phyloP scores from a whole-genome alignment of 2,113 vertebrate genomes.

The Callorhinus ursinus region DNA sequence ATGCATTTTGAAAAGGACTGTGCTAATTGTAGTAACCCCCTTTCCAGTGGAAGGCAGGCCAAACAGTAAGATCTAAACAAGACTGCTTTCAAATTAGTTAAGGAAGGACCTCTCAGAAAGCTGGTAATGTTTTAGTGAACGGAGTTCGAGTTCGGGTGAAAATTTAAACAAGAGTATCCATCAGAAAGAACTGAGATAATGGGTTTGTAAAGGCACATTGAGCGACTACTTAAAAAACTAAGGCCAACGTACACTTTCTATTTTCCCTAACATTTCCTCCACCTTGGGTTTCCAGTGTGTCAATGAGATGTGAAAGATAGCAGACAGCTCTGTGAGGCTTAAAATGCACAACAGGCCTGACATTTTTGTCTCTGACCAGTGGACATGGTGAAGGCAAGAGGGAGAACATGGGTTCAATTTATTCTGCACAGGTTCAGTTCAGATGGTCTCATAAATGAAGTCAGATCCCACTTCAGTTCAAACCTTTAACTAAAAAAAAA shows the following conservation, averaged over 20 bases:
- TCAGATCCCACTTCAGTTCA: slow-evolving; percentile 48
- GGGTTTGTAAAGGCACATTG: neutral
- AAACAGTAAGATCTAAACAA: neutral
- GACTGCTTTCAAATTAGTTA: neutral
- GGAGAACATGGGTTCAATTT: neutral
- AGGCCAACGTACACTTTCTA: neutral
- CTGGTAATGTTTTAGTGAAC: neutral
- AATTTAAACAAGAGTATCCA: neutral
- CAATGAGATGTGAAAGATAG: neutral
- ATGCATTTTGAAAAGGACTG: neutral
- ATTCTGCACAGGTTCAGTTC: neutral
- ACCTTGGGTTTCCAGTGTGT: neutral
- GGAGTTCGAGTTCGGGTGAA: neutral
- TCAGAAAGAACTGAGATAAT: neutral
- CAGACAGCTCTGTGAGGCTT: neutral
- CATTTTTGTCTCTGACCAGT: neutral
- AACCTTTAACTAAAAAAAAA: slow-evolving; percentile 45
- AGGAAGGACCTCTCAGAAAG: neutral
- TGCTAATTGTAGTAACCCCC: neutral
- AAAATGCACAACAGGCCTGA: neutral
- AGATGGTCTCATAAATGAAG: slow-evolving; percentile 17
- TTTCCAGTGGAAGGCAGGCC: neutral
- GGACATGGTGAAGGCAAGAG: neutral
- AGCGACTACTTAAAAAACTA: slow-evolving; percentile 21
- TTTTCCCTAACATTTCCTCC: neutral